Conservation (phyloP, 2,113 vertebrate genomes). For the Laticauda colubrina region DNA sequence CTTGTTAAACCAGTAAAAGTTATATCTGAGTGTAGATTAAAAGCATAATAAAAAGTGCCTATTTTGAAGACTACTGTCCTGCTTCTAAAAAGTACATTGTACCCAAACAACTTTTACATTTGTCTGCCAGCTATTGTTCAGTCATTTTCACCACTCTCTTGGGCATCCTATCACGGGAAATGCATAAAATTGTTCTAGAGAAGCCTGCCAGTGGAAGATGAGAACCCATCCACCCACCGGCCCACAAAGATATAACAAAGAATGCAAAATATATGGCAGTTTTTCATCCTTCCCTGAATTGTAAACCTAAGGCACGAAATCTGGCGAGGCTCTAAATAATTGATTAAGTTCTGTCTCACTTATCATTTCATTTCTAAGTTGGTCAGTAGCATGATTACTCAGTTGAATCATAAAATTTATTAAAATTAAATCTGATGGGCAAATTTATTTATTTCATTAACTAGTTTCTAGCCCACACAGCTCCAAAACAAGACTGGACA, state of each 20-base stretch:
- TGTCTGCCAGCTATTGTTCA: conserved; percentile 13
- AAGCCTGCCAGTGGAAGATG: background rate
- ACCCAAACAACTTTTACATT: background rate
- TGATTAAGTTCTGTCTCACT: background rate
- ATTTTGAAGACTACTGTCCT: background rate
- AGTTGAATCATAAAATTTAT: background rate
- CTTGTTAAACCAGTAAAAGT: background rate
- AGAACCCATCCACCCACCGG: background rate
- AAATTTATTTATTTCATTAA: background rate
- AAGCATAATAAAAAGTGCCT: background rate
- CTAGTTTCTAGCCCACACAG: background rate
- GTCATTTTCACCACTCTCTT: background rate
- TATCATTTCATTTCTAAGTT: background rate
- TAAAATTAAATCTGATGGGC: background rate
- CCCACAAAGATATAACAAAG: background rate
- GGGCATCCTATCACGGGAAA: conserved; percentile 15
- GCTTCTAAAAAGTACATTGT: background rate
- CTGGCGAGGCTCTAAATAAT: background rate
- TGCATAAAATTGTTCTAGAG: background rate
- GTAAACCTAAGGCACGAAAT: background rate
- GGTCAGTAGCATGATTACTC: background rate
- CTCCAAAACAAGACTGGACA: background rate
- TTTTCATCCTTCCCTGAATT: background rate
- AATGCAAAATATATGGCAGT: background rate
- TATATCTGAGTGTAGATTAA: background rate